A percentile compares a stretch with the other conserved stretches of the same genome.
Conservation (phyloP, 2,888 invertebrate species). For the Eulithis testata region DNA sequence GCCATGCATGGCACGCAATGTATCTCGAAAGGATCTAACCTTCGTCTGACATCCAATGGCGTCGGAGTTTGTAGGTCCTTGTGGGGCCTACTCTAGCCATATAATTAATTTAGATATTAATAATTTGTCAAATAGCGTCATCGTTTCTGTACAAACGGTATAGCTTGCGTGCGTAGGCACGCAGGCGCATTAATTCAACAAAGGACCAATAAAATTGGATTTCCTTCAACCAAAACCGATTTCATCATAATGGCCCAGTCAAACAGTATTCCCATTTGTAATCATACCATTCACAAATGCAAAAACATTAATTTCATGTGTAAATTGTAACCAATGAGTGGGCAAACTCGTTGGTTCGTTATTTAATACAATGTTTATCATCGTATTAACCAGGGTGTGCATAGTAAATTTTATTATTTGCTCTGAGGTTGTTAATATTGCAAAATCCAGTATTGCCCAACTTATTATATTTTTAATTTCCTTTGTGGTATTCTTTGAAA, state of each 20-base stretch:
- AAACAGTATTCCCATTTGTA: background rate
- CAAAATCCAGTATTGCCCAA: background rate
- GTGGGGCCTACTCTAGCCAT: too few species aligned
- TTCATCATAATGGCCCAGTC: background rate
- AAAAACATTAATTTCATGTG: slow-evolving; percentile 7
- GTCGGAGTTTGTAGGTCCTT: too few species aligned
- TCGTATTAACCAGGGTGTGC: slow-evolving; percentile 1
- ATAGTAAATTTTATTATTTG: slow-evolving; percentile 4
- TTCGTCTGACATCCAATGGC: too few species aligned
- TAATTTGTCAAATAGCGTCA: too few species aligned
- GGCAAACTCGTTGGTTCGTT: slow-evolving; percentile 10
- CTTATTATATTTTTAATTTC: too few species aligned
- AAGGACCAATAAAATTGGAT: background rate
- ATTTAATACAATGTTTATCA: slow-evolving; percentile 19
- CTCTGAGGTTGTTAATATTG: background rate
- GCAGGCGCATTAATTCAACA: background rate
- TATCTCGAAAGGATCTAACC: too few species aligned
- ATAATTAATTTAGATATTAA: too few species aligned
- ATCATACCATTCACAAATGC: slow-evolving; percentile 10
- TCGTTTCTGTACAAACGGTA: too few species aligned
- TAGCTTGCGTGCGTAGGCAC: background rate
- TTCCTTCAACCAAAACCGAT: background rate
- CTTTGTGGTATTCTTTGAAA: too few species aligned
- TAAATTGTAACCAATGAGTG: slow-evolving; percentile 13
- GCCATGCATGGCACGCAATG: too few species aligned